Evolutionary conservation across 2,113 vertebrate genomes (phyloP), one percentile per base, ranked within the genome.

Genomic region (Hemicordylus capensis): DNA sequence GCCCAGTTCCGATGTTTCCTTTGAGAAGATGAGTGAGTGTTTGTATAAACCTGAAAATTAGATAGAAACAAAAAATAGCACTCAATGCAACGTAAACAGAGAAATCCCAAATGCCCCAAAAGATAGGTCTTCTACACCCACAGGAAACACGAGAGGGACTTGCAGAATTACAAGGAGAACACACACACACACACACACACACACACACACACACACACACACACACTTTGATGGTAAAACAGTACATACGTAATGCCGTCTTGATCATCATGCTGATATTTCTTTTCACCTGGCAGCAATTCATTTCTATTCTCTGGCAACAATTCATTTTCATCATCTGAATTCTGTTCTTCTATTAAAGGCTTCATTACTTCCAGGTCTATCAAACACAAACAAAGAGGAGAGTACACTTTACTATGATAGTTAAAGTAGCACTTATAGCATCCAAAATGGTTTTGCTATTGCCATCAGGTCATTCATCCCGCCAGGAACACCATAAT

Each of bases 1-100:
- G 96, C 1, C 97, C 97, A 19, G 97, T 98, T 48, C 97, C 97
- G 11, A 98, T 98, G 90, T 98, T 98, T 81, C 97, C 97, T 88
- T 98, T 98, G 76, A 98, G 95, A 39, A 98, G 97, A 80, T 98
- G 97, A 2, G 96, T 96, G 81, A 98, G 95, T 12, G 98, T 97
- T 86, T 98, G 97, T 61, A 96, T 39, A 93, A 98, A 98, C 46
- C 97, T 98, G 92, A 81, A 87, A 83, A 79, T 85, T 19, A 82
- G 90, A 90, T 86, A 59, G 3, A 81, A 6, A 37, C 15, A 7
- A 78, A 31, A 28, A 34, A 15, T 3, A 64, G 20, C 10, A 51
- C 44, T 24, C 17, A 15, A n/a, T n/a, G n/a, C n/a, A n/a, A n/a
- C 12, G 56, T 9, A 42, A 24, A 31, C 28, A 46, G n/a, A 67